phyloP scores from a whole-genome alignment of 2,797 vertebrate genomes.

The Percopsis omiscomaycus region DNA sequence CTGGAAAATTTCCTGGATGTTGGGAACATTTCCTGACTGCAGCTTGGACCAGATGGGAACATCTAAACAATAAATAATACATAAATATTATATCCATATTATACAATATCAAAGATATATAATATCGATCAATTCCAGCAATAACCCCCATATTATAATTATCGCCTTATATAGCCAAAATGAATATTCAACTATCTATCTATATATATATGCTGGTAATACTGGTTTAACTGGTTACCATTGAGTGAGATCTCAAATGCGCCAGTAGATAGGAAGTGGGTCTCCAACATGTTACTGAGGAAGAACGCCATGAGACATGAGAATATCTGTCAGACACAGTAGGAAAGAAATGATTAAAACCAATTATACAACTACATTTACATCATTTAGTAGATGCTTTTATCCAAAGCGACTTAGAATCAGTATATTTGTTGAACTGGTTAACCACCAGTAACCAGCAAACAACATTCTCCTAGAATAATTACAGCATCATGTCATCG shows the following conservation, averaged over 20 bases:
- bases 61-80: constrained; percentile 50
- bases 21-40: constrained; percentile 79
- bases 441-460: too few species aligned
- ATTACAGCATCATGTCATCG: too few species aligned
- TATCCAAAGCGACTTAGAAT: too few species aligned
- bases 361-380: too few species aligned
- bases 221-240: constrained; percentile 57
- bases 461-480: too few species aligned
- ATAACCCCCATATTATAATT: too few species aligned
- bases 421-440: too few species aligned
- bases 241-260: constrained; percentile 80
- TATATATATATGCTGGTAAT: too few species aligned
- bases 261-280: constrained; percentile 80
- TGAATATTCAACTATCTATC: too few species aligned
- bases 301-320: constrained; percentile 82
- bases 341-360: not conserved
- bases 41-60: constrained; percentile 81
- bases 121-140: too few species aligned
- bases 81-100: not conserved
- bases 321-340: constrained; percentile 71
- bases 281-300: constrained; percentile 82
- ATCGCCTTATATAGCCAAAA: too few species aligned
- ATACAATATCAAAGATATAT: not conserved
- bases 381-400: too few species aligned
- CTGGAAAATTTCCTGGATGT: constrained; percentile 81